Evolutionary conservation across 53 echinoderm and acorn worm species (phyloP).

Genomic region (Patiria pectinifera): DNA sequence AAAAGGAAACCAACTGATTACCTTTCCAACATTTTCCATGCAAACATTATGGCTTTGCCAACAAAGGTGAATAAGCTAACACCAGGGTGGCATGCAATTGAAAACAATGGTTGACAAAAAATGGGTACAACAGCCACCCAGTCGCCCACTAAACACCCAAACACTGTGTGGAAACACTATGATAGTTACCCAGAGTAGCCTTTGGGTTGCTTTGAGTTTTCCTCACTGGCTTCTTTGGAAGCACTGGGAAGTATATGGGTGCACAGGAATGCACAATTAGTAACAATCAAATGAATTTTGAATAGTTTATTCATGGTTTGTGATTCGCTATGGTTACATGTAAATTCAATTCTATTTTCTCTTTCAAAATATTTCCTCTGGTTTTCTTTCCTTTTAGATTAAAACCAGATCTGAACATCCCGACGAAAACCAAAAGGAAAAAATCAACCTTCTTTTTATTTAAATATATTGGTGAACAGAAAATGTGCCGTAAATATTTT

Average conservation of each 20-base stretch:
- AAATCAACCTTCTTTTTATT: no score
- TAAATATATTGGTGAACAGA: background rate
- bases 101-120: background rate
- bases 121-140: slow-evolving; percentile 29
- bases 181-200: slow-evolving; percentile 64
- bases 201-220: slow-evolving; percentile 60
- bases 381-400: background rate
- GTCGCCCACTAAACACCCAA: slow-evolving; percentile 53
- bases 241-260: slow-evolving; percentile 54
- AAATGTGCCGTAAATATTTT: background rate
- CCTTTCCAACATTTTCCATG: background rate
- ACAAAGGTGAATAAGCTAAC: slow-evolving; percentile 12
- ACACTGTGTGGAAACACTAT: slow-evolving; percentile 15
- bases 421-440: no score
- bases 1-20: background rate
- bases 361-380: background rate
- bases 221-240: slow-evolving; percentile 61
- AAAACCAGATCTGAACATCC: background rate
- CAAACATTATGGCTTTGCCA: slow-evolving; percentile 10
- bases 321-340: no score
- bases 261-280: slow-evolving; percentile 5
- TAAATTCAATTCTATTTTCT: background rate
- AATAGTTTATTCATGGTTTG: background rate
- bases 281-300: background rate
- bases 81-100: slow-evolving; percentile 39